phyloP scores from a whole-genome alignment of 2,113 vertebrate species.

The Atractosteus spatula region DNA sequence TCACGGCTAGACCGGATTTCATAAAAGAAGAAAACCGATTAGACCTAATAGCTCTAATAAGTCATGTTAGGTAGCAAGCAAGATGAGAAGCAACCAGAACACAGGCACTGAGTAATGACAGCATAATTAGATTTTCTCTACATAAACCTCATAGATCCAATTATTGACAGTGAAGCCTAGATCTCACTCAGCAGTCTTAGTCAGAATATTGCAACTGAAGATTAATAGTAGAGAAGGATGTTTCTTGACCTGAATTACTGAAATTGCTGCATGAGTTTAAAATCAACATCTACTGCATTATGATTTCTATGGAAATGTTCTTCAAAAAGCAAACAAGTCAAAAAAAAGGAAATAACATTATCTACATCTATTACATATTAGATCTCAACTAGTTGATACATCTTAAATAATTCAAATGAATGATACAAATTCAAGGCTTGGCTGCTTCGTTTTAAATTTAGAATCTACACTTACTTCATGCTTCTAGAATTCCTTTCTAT shows the following conservation, averaged over 20 bases:
- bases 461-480: too few relatives aligned
- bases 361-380: slow-evolving; percentile 5
- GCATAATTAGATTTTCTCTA: slow-evolving; percentile 7
- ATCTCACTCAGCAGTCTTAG: background rate
- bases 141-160: background rate
- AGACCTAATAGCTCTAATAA: background rate
- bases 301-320: background rate
- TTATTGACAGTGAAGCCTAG: background rate
- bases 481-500: too few relatives aligned
- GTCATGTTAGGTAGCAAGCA: background rate
- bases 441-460: too few relatives aligned
- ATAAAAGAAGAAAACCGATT: background rate
- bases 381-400: background rate
- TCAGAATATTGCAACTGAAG: background rate
- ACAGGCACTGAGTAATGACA: too few relatives aligned
- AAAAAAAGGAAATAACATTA: slow-evolving; percentile 18
- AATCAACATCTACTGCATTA: background rate
- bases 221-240: background rate
- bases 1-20: too few relatives aligned
- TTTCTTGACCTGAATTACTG: background rate
- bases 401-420: background rate
- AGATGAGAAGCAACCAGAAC: slow-evolving; percentile 15
- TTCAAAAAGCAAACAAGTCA: slow-evolving; percentile 11
- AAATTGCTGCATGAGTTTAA: background rate
- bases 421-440: too few relatives aligned